A percentile compares a stretch with the other conserved stretches of the same genome.
phyloP scores from a whole-genome alignment of 2,113 vertebrate species.

The Candoia aspera region DNA sequence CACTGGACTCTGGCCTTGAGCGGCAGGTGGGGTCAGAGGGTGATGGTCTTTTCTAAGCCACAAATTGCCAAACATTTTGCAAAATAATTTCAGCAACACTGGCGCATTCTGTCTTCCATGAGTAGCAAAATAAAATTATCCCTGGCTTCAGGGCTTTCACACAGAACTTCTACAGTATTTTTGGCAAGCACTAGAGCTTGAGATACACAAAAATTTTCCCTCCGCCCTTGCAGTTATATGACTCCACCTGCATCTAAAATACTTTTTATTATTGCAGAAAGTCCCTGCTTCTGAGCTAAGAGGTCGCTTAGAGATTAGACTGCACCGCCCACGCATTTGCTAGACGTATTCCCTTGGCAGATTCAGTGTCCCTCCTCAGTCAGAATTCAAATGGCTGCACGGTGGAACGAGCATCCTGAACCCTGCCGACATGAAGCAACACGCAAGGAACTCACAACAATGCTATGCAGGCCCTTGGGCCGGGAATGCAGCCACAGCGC shows the following conservation, averaged over 20 bases:
- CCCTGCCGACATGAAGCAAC: background rate
- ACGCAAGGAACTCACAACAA: no score
- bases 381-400: rapidly evolving
- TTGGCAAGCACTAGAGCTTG: background rate
- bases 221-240: background rate
- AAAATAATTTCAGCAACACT: background rate
- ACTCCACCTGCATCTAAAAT: background rate
- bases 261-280: no score
- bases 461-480: background rate
- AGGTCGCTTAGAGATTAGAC: background rate
- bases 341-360: background rate
- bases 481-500: background rate
- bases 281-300: background rate
- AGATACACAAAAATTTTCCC: background rate
- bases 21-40: no score
- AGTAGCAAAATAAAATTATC: background rate
- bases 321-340: background rate
- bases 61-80: background rate
- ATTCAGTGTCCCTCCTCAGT: background rate
- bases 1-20: background rate
- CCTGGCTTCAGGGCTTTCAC: background rate
- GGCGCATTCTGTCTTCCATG: background rate
- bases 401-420: no score
- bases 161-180: background rate
- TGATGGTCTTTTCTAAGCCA: background rate